Evolutionary conservation across 2,113 vertebrate species (phyloP).

Genomic region (Tachysurus vachellii): DNA sequence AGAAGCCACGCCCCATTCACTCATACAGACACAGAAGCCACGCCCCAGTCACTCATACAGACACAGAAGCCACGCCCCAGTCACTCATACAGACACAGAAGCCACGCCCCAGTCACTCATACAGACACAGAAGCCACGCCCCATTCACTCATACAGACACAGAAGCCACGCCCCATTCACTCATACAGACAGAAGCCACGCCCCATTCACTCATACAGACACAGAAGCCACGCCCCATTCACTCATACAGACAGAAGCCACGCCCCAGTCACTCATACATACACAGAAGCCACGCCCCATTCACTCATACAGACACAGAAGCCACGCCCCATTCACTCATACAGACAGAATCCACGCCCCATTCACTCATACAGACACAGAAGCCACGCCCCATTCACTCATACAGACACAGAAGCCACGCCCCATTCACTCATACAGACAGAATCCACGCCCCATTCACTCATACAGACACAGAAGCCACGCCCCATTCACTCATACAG

Average conservation of each 20-base stretch:
- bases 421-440: too few relatives aligned
- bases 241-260: not conserved
- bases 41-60: too few relatives aligned
- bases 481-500: too few relatives aligned
- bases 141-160: not conserved
- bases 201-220: too few relatives aligned
- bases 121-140: too few relatives aligned
- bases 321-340: too few relatives aligned
- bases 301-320: not conserved
- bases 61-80: too few relatives aligned
- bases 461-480: not conserved
- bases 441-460: too few relatives aligned
- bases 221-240: too few relatives aligned
- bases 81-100: not conserved
- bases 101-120: not conserved
- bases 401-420: too few relatives aligned
- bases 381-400: too few relatives aligned
- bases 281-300: not conserved
- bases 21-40: too few relatives aligned
- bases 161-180: not conserved
- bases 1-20: not conserved
- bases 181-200: not conserved
- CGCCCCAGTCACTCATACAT: not conserved
- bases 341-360: not conserved
- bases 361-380: not conserved